Evolutionary conservation across 2,113 vertebrate species (phyloP).

Genomic region (Alexandromys fortis): DNA sequence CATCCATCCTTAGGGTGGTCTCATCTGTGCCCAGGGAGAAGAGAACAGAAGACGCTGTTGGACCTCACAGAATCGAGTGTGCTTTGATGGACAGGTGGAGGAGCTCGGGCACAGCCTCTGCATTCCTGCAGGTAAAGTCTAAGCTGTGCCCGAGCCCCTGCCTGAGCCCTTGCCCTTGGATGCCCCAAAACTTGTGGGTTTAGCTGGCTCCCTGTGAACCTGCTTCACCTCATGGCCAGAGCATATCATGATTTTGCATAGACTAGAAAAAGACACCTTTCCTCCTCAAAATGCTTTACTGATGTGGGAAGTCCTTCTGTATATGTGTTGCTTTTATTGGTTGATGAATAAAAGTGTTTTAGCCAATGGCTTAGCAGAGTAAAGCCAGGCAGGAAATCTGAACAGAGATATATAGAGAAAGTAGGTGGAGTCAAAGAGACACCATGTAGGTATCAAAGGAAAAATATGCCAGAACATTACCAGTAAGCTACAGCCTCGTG

Average conservation of each 20-base stretch:
- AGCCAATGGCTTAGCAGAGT: too few species aligned
- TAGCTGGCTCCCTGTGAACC: not conserved
- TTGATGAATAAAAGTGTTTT: too few species aligned
- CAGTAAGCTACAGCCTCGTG: too few species aligned
- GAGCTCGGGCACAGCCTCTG: not conserved
- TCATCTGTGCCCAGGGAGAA: slow-evolving; percentile 88
- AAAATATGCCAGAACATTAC: too few species aligned
- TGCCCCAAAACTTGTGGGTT: not conserved
- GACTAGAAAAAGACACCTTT: not conserved
- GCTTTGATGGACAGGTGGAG: not conserved
- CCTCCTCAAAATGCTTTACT: slow-evolving; percentile 13
- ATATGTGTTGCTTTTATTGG: too few species aligned
- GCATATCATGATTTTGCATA: not conserved
- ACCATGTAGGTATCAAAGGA: too few species aligned
- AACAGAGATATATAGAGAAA: too few species aligned
- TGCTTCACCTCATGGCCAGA: too few species aligned
- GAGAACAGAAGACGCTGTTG: not conserved
- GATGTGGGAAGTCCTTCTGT: too few species aligned
- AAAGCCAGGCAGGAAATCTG: too few species aligned
- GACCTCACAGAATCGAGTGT: not conserved
- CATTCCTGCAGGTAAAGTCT: accelerated
- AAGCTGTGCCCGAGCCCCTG: accelerated
- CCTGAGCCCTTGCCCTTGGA: accelerated
- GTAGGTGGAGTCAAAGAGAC: too few species aligned
- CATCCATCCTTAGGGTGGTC: slow-evolving; percentile 87